Evolutionary conservation across 2,797 vertebrate species (phyloP).

Genomic region (Sebastes oblongus): DNA sequence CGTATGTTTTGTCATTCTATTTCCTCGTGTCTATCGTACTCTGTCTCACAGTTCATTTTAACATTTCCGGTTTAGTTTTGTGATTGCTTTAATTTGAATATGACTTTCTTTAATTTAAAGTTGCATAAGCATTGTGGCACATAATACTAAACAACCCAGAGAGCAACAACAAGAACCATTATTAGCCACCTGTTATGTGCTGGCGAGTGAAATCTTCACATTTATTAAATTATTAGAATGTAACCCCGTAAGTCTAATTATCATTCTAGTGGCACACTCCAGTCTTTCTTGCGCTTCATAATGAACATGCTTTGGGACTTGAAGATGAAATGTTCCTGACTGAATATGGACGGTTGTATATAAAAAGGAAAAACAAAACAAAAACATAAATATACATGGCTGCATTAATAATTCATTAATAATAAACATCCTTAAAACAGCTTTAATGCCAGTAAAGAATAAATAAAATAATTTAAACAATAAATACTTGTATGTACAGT

Average conservation of each 20-base stretch:
- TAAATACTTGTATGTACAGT: constrained; percentile 72
- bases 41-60: background rate
- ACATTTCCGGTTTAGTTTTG: background rate
- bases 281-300: background rate
- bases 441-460: constrained; percentile 74
- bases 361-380: background rate
- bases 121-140: background rate
- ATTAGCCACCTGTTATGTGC: background rate
- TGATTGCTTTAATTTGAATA: background rate
- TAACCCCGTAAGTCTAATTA: too few species aligned
- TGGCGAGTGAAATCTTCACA: background rate
- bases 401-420: constrained; percentile 55
- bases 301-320: background rate
- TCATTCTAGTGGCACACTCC: background rate
- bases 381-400: constrained; percentile 8
- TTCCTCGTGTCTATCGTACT: background rate
- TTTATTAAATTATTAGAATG: background rate
- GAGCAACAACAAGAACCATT: background rate
- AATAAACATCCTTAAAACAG: constrained; percentile 64
- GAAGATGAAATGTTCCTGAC: background rate
- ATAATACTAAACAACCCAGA: background rate
- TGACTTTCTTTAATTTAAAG: background rate
- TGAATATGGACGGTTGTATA: background rate
- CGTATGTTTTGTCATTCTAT: background rate
- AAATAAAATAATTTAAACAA: constrained; percentile 83